Percentiles rank a stretch among this genome's conserved stretches.
Evolutionary conservation across 2,797 vertebrate genomes (phyloP).

Genomic region (Parotocinclus haroldoi): DNA sequence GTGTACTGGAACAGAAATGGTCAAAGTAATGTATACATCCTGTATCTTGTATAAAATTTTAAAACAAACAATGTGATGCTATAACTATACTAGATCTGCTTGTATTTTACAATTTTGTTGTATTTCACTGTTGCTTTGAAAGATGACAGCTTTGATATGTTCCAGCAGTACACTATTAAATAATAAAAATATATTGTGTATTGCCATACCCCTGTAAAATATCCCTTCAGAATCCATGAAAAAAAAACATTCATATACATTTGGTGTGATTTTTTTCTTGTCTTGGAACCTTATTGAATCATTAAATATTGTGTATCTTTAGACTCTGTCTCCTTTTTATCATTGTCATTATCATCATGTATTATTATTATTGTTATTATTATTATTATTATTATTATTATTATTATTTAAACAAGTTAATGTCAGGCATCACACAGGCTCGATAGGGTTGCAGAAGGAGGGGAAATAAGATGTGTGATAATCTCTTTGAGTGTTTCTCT

Average conservation of each 20-base stretch:
- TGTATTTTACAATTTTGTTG: conserved; percentile 82
- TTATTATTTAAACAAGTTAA: not conserved
- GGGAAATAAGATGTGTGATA: no score
- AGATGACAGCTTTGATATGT: conserved; percentile 77
- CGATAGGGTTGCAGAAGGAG: no score
- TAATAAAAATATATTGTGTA: conserved; percentile 72
- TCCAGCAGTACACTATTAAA: conserved; percentile 81
- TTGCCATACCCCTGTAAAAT: conserved; percentile 84
- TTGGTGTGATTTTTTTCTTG: conserved; percentile 79
- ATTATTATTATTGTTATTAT: no score
- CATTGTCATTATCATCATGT: no score
- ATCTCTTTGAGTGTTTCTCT: no score
- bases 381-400: no score
- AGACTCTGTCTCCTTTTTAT: conserved; percentile 5
- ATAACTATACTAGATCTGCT: conserved; percentile 87
- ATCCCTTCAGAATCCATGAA: conserved; percentile 75
- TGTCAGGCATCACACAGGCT: no score
- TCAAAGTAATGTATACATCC: conserved; percentile 72
- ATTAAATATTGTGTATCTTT: conserved; percentile 77
- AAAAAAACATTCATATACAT: conserved; percentile 66
- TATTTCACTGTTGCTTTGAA: conserved; percentile 78
- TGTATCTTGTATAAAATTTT: conserved; percentile 80
- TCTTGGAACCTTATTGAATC: conserved; percentile 78
- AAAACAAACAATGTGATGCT: conserved; percentile 61
- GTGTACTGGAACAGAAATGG: conserved; percentile 66